Conservation (phyloP, 2,113 vertebrate genomes). For the Nothocercus julius region DNA sequence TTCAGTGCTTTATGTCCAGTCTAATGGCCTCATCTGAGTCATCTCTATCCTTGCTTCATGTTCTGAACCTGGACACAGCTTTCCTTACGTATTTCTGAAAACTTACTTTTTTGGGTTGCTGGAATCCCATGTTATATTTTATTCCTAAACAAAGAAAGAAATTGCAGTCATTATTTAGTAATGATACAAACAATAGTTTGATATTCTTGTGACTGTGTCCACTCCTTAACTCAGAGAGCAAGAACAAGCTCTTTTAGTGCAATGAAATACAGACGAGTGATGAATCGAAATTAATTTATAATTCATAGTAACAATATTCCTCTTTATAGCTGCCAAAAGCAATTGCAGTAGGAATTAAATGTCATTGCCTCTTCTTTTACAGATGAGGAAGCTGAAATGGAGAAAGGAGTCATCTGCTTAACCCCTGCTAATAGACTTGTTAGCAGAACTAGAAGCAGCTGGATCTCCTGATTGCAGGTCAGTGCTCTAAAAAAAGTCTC, state of each 20-base stretch:
- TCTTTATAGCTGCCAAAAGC: not conserved
- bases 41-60: not conserved
- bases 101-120: slow-evolving; percentile 77
- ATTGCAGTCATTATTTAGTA: slow-evolving; percentile 37
- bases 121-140: slow-evolving; percentile 78
- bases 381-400: not conserved
- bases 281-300: not conserved
- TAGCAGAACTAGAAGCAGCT: not conserved
- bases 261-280: not conserved
- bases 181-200: not conserved
- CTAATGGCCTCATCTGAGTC: not conserved
- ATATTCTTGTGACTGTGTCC: not conserved
- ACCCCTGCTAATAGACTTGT: not conserved
- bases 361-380: not conserved
- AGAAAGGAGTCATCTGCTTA: not conserved
- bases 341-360: not conserved
- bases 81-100: not conserved
- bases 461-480: not conserved
- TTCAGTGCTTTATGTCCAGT: not conserved
- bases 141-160: slow-evolving; percentile 77
- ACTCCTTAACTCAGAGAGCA: not conserved
- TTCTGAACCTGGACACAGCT: not conserved
- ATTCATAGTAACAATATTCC: not conserved
- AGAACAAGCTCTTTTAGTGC: not conserved
- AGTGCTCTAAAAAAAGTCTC: not conserved